Evolutionary conservation across 1,140 invertebrate species (phyloP), one percentile per base, ranked within the genome.

Genomic region (Adelges cooleyi): DNA sequence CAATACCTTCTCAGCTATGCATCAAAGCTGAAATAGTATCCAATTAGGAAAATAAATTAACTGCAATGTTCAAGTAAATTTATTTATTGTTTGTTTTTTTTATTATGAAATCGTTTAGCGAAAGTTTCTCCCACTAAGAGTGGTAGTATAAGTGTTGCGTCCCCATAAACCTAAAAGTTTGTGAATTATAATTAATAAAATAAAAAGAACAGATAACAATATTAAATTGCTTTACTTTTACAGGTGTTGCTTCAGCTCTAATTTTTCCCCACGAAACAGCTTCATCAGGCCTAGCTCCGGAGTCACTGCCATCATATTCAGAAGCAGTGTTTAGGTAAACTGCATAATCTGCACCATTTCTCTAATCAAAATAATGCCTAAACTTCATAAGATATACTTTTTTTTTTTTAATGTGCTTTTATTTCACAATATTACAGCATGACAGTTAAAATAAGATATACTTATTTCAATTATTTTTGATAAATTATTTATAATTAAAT

Each of bases 181-280:
- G 25, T 38, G 11, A 11, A 44, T 18, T 15, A 46, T 33, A 11
- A 44, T 50, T 10, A 59, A 36, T 49, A 18, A 4, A 33, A 8
- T 20, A 10, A 42, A 40, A 2, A 13, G 40, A 67, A 49, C 29
- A 9, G 36, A 13, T 29, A 17, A 62, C 1, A 42, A 23, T 11
- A 23, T 56, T 54, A 50, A 46, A 33, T n/a, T n/a, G n/a, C n/a
- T n/a, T 71, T 75, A 87, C 85, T 76, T 99, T 98, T 0, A 98
- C 90, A n/a, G 95, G 91, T 49, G 78, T 82, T 0, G 93, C 90
- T 71, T 87, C 85, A 71, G 83, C 84, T 72, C 84, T 85, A 66
- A 99, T 97, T 80, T 99, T 99, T 0, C 96, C 96, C 96, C 96
- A 99, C 4, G 93, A 97, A 13, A 98, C 81, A 0, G 96, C 96